Base-by-base conservation (phyloP, 2,888 invertebrate genomes). In the Andrena haemorrhoa region DNA sequence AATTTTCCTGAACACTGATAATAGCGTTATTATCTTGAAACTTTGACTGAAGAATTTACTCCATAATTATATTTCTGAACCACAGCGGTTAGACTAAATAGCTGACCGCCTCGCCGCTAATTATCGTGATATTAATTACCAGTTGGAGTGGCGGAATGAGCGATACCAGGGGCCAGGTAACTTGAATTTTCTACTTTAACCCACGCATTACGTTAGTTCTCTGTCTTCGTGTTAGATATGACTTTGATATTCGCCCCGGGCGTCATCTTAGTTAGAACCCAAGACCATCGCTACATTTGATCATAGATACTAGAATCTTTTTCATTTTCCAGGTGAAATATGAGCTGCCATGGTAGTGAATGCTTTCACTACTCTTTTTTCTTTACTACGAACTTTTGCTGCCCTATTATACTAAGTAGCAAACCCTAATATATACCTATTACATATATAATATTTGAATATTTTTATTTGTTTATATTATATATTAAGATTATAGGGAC, bases 51-150 rank as follows among this genome's bases (percentile, higher is more conserved):
- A 79, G 80, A 89, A 88, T 87, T 89, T 83, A 86, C 86, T 86
- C 82, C 60, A 64, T 91, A 90, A 90, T 90, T 91, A 91, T 90
- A 86, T 89, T 85, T 83, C 60, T 53, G 74, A 41, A 69, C 68
- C 61, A 60, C 70, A 60, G 12, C 60, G 71, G 23, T 65, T 76
- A 58, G 78, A 58, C 75, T 74, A 65, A 72, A 16, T 41, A 41
- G 41, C 66, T 72, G 70, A 75, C 78, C 80, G 75, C 78, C 79
- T 78, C 84, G 88, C 85, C 83, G 85, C 84, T 88, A 91, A 91
- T 92, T 91, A 92, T 88, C 87, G 84, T 88, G 86, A 87, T 91
- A 92, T 92, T 91, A 92, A 92, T 92, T 89, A 89, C 89, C 76
- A 82, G 69, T 69, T 79, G 82, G 85, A 89, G 89, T 90, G 89